Evolutionary conservation across 2,888 invertebrate genomes (phyloP).

Genomic region (Abrostola triplasia): DNA sequence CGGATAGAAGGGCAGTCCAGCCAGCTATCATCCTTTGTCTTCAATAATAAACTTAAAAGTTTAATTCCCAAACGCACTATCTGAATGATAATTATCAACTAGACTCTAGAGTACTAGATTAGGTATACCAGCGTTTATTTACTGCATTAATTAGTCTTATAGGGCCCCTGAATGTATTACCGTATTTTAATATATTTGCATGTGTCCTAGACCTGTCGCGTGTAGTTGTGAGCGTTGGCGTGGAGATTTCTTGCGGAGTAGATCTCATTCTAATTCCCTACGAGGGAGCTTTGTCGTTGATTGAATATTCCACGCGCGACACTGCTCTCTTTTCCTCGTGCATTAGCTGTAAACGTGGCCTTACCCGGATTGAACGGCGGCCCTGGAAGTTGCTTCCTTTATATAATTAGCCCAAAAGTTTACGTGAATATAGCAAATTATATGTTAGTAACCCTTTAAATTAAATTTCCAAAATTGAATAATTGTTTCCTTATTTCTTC

Average conservation of each 20-base stretch:
- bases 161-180: constrained; percentile 17
- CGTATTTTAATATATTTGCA: constrained; percentile 34
- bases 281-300: constrained; percentile 38
- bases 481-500: too few relatives aligned
- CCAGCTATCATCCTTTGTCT: too few relatives aligned
- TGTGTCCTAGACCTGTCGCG: constrained; percentile 25
- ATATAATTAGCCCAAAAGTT: constrained; percentile 47
- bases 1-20: too few relatives aligned
- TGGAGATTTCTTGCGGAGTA: constrained; percentile 40
- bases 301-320: constrained; percentile 66
- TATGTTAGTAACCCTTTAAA: too few relatives aligned
- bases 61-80: neutral
- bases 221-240: constrained; percentile 23
- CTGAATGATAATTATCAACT: neutral
- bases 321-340: constrained; percentile 57
- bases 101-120: neutral
- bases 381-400: constrained; percentile 46
- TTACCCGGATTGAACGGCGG: constrained; percentile 55
- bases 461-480: too few relatives aligned
- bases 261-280: constrained; percentile 40
- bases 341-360: constrained; percentile 56
- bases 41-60: too few relatives aligned
- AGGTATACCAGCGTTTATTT: constrained; percentile 11
- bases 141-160: constrained; percentile 18
- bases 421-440: neutral